phyloP scores from a whole-genome alignment of 2,113 vertebrate genomes.

The Protobothrops flavoviridis region DNA sequence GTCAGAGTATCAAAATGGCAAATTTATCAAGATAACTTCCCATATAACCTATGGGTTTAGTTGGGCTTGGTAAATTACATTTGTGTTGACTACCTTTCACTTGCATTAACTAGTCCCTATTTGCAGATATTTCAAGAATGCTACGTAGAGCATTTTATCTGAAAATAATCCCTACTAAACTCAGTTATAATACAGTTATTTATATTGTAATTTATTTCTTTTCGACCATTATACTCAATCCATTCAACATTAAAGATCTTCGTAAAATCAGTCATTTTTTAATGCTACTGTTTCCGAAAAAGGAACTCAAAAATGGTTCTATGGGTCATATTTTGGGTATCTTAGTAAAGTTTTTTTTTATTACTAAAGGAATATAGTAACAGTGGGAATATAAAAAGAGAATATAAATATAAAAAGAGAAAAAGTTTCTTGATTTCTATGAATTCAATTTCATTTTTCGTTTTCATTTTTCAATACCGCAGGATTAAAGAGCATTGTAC shows the following conservation, averaged over 20 bases:
- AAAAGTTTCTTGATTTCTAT: not conserved
- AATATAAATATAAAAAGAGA: not conserved
- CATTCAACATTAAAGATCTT: not conserved
- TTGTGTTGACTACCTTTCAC: no score
- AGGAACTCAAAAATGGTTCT: not conserved
- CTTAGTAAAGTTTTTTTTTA: not conserved
- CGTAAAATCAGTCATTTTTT: not conserved
- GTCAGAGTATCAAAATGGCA: not conserved
- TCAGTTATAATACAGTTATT: not conserved
- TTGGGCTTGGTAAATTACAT: no score
- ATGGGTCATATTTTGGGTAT: not conserved
- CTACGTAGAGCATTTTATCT: not conserved
- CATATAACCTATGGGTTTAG: not conserved
- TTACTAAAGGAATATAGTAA: not conserved
- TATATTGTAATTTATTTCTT: not conserved
- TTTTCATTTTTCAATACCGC: not conserved
- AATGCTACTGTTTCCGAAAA: not conserved
- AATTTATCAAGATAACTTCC: not conserved
- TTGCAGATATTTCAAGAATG: not conserved
- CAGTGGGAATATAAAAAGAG: not conserved
- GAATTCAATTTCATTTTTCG: not conserved
- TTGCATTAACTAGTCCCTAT: not conserved
- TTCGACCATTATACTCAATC: not conserved
- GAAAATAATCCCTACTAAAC: not conserved
- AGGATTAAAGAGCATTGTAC: not conserved